Base-by-base conservation (phyloP, 1,140 invertebrate species). In the Leptopilina clavipes region DNA sequence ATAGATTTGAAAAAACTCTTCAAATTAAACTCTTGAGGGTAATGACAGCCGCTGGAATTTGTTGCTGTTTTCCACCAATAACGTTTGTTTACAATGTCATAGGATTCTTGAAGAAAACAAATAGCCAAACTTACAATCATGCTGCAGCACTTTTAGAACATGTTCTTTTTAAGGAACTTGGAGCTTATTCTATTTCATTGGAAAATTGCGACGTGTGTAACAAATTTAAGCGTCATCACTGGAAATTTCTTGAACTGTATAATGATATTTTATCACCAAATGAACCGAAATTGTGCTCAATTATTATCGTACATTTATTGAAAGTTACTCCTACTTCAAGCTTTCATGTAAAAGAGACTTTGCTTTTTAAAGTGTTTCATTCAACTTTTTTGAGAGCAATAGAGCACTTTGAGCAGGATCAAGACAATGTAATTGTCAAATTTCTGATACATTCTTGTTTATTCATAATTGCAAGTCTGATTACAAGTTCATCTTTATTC, bases 51-150 rank as follows among this genome's bases (percentile, higher is more conserved):
- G 92, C 91, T 70, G 93, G 93, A 6, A 92, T 92, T 0, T 94
- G 93, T 81, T 94, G 93, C 75, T 94, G 93, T 82, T 92, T 93
- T 78, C 92, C 93, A 7, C 90, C 92, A 0, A 90, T 85, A 22
- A 83, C 79, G 9, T 76, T 92, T 1, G 70, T 92, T 9, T 73
- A 80, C 3, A 86, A 82, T 56, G 77, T 92, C 10, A 79, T 91
- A 0, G 79, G 83, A n/a, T 86, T 91, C 44, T 74, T 92, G 0
- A 88, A 88, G 40, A 88, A 86, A 25, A 79, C 80, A 0, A 87
- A 86, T 72, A 54, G 78, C 0, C 82, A 81, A 22, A 86, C 87
- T 0, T 89, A 91, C 48, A 81, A 75, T 9, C 82, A 87, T 0
- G 86, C 85, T 0, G 83, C 91, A 10, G 85, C 87, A 12, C 83